Percentiles rank a stretch among this genome's conserved stretches.
Conservation (phyloP, 2,888 invertebrate genomes). For the Pilophorus perplexus region DNA sequence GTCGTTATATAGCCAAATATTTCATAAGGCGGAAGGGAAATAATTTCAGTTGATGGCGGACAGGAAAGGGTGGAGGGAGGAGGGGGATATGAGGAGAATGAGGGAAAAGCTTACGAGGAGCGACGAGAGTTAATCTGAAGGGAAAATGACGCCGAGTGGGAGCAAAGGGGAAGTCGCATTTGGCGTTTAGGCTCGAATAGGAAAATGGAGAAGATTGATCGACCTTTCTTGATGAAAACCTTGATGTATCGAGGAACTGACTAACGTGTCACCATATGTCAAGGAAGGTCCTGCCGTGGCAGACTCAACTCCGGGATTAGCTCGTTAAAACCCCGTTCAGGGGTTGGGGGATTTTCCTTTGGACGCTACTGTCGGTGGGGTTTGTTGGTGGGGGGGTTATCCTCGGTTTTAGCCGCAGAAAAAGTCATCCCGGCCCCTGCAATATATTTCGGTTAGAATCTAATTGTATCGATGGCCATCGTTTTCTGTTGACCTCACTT, state of each 20-base stretch:
- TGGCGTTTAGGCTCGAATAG: slow-evolving; percentile 5
- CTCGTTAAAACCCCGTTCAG: slow-evolving; percentile 1
- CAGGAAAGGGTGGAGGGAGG: neutral
- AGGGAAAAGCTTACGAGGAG: neutral
- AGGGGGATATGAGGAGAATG: neutral
- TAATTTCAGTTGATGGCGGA: neutral
- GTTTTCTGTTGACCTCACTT: neutral
- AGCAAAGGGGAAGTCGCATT: neutral
- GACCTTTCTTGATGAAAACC: slow-evolving; percentile 33
- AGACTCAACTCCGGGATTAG: slow-evolving; percentile 12
- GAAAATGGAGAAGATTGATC: slow-evolving; percentile 30
- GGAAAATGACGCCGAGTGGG: neutral
- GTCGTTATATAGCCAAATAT: neutral
- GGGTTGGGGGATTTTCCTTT: no score
- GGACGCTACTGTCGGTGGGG: no score
- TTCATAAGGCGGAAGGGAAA: neutral
- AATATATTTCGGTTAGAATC: neutral
- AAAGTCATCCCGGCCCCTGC: neutral
- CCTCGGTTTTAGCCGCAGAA: neutral
- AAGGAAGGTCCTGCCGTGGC: neutral
- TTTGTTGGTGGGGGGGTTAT: no score
- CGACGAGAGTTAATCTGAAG: slow-evolving; percentile 1
- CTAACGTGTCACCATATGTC: slow-evolving; percentile 33
- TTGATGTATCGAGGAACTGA: slow-evolving; percentile 28
- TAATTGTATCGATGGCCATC: neutral